These are phyloP conservation scores for Drepanosiphum platanoidis DNA, from an alignment of 2,888 invertebrate genomes.

Conservation along the genomic window DNA sequence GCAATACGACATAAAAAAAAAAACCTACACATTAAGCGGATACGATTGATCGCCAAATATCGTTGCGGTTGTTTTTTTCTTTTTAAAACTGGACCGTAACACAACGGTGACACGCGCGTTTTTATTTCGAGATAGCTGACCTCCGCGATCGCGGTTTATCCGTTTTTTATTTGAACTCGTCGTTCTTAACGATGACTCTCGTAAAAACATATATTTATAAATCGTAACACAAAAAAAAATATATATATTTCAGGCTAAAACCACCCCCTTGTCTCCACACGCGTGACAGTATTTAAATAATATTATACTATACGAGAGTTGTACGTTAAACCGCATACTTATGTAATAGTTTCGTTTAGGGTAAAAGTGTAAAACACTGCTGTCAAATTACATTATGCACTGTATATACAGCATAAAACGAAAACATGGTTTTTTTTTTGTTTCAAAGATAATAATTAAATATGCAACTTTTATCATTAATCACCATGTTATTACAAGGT, in stretches of 20 bases:
- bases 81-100: neutral
- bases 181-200: neutral
- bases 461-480: constrained; percentile 39
- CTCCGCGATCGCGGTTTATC: too few species aligned
- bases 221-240: neutral
- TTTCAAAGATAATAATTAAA: neutral
- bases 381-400: neutral
- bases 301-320: neutral
- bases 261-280: neutral
- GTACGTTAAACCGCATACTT: too few species aligned
- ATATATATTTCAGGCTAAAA: neutral
- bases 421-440: neutral
- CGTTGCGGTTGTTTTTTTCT: neutral
- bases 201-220: neutral
- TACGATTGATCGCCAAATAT: neutral
- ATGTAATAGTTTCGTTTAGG: neutral
- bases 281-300: neutral
- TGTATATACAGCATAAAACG: neutral
- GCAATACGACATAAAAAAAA: neutral
- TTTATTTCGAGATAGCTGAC: neutral
- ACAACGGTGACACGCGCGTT: neutral
- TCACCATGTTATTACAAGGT: neutral
- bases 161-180: neutral
- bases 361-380: neutral
- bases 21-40: neutral